A percentile compares a stretch with the other conserved stretches of the same genome.
phyloP scores from a whole-genome alignment of 2,797 vertebrate species.

The Channallabes apus region DNA sequence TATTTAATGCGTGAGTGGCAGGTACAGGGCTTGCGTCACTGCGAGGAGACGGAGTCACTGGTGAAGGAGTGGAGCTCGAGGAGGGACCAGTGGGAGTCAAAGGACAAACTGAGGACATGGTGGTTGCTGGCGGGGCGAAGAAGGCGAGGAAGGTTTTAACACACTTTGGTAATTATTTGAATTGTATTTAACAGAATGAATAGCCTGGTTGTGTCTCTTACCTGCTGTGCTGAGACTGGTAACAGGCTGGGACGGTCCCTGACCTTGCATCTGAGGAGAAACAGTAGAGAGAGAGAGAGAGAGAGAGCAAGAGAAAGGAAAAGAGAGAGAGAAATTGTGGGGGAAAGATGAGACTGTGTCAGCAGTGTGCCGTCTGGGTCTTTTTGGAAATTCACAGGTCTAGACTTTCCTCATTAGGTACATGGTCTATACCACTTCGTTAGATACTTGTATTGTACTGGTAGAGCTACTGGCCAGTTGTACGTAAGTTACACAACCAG shows the following conservation, averaged over 20 bases:
- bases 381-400: neutral
- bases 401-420: neutral
- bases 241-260: slow-evolving; percentile 81
- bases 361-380: neutral
- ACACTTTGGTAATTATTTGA: neutral
- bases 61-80: slow-evolving; percentile 80
- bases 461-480: neutral
- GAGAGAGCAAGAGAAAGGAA: neutral
- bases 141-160: slow-evolving; percentile 30
- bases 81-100: slow-evolving; percentile 79
- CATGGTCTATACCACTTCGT: neutral
- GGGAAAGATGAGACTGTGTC: neutral
- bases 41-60: slow-evolving; percentile 84
- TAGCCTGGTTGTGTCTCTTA: slow-evolving; percentile 47
- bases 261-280: slow-evolving; percentile 72
- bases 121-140: slow-evolving; percentile 73
- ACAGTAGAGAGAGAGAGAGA: slow-evolving; percentile 11
- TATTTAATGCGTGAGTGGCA: slow-evolving; percentile 83
- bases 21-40: slow-evolving; percentile 84
- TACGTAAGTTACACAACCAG: neutral
- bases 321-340: neutral
- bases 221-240: slow-evolving; percentile 90
- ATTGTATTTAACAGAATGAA: neutral
- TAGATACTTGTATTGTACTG: neutral
- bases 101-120: slow-evolving; percentile 85